Conservation (phyloP, 2,888 invertebrate species). For the Barypeithes pellucidus region DNA sequence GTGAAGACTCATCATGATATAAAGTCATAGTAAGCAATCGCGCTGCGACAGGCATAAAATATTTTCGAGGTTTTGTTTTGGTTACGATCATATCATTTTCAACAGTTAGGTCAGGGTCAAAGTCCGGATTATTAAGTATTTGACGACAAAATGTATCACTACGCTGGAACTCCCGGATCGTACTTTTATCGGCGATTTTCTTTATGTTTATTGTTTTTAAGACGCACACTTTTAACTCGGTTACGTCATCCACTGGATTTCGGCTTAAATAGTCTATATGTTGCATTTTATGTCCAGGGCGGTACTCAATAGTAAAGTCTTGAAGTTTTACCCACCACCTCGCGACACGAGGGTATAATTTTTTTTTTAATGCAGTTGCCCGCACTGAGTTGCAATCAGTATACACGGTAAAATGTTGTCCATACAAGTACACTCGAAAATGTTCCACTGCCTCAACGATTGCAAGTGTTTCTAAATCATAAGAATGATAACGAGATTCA, state of each 20-base stretch:
- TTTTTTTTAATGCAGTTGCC: slow-evolving; percentile 39
- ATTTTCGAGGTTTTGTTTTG: slow-evolving; percentile 32
- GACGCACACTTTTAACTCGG: slow-evolving; percentile 33
- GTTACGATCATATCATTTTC: slow-evolving; percentile 30
- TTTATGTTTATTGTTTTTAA: slow-evolving; percentile 32
- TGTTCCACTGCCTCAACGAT: slow-evolving; percentile 34
- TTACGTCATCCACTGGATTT: slow-evolving; percentile 43
- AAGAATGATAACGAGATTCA: slow-evolving; percentile 56
- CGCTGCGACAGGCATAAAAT: slow-evolving; percentile 52
- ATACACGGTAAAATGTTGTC: slow-evolving; percentile 33
- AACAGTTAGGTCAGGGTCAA: slow-evolving; percentile 20
- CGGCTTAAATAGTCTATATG: slow-evolving; percentile 58
- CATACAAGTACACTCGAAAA: slow-evolving; percentile 31
- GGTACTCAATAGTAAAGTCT: slow-evolving; percentile 57
- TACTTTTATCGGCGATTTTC: slow-evolving; percentile 28
- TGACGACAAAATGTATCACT: slow-evolving; percentile 19
- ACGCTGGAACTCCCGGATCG: slow-evolving; percentile 15
- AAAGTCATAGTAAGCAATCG: slow-evolving; percentile 47
- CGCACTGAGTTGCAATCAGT: slow-evolving; percentile 56
- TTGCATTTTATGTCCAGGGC: slow-evolving; percentile 55
- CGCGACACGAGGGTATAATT: not conserved
- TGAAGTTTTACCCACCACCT: slow-evolving; percentile 50
- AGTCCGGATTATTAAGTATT: slow-evolving; percentile 25
- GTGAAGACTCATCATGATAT: slow-evolving; percentile 51
- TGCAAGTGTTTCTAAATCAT: slow-evolving; percentile 57